Conservation (phyloP, 2,888 invertebrate species). For the Leucophenga maculata region DNA sequence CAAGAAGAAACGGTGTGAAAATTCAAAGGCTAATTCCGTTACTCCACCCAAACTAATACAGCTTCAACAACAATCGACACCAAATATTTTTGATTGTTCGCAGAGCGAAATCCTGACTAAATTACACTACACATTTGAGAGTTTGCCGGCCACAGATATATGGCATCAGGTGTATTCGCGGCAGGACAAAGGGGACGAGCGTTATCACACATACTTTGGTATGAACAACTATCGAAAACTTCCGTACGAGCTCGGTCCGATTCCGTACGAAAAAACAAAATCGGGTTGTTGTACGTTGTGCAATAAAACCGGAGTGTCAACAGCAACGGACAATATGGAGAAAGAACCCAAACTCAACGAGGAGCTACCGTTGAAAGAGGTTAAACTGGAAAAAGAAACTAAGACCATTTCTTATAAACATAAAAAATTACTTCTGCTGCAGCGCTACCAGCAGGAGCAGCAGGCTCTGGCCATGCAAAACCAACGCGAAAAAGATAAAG, state of each 20-base stretch:
- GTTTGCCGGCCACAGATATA: conserved; percentile 80
- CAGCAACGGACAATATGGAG: conserved; percentile 69
- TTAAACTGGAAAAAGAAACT: background rate
- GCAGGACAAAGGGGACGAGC: conserved; percentile 81
- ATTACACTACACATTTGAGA: conserved; percentile 76
- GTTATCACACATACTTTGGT: conserved; percentile 74
- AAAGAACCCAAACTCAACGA: conserved; percentile 23
- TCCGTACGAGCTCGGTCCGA: conserved; percentile 83
- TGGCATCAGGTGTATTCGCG: conserved; percentile 87
- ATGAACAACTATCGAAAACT: conserved; percentile 72
- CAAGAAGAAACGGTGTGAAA: background rate
- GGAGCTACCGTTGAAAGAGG: conserved; percentile 26
- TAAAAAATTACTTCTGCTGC: conserved; percentile 65
- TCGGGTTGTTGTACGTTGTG: conserved; percentile 73
- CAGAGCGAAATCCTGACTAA: conserved; percentile 59
- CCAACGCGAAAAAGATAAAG: too few relatives aligned
- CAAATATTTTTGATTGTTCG: conserved; percentile 55
- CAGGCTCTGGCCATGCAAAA: conserved; percentile 38
- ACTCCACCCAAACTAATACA: conserved; percentile 1
- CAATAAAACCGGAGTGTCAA: conserved; percentile 71
- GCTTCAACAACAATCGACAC: conserved; percentile 25
- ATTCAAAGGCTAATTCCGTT: background rate
- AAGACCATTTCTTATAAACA: conserved; percentile 52
- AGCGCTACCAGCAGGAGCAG: conserved; percentile 64
- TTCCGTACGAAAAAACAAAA: conserved; percentile 75